Conservation (phyloP, 2,797 vertebrate species). For the Smutsia temminckii region DNA sequence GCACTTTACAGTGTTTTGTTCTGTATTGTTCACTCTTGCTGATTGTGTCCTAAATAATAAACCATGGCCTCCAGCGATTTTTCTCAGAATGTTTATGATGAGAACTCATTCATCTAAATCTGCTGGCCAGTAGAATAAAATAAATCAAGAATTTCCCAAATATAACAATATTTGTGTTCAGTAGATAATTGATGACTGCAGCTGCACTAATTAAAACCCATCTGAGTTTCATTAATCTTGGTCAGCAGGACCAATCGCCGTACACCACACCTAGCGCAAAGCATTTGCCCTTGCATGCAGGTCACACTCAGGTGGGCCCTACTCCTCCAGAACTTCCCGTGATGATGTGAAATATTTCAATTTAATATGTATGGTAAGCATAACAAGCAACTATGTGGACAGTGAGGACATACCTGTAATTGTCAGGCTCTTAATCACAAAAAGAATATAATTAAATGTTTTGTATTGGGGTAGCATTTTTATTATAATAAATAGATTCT, state of each 20-base stretch:
- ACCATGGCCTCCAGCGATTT: constrained; percentile 86
- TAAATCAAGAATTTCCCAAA: constrained; percentile 99
- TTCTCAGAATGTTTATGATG: constrained; percentile 93
- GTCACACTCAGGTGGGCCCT: constrained; percentile 78
- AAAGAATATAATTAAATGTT: background rate
- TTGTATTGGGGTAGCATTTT: constrained; percentile 80
- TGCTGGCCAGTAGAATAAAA: constrained; percentile 93
- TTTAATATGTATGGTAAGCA: background rate
- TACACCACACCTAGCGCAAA: constrained; percentile 89
- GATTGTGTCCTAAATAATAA: constrained; percentile 92
- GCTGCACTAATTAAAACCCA: constrained; percentile 98
- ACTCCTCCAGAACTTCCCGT: constrained; percentile 20
- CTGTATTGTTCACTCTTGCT: constrained; percentile 84
- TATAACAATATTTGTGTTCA: constrained; percentile 99
- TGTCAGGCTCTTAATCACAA: background rate
- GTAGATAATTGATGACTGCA: constrained; percentile 96
- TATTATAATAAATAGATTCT: constrained; percentile 81
- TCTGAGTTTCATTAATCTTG: constrained; percentile 98
- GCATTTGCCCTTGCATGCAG: constrained; percentile 75
- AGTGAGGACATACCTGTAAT: background rate
- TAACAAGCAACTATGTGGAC: background rate
- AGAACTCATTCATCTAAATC: constrained; percentile 99
- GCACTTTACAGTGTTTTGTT: constrained; percentile 83
- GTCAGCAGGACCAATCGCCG: constrained; percentile 91
- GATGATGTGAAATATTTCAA: background rate